Base-by-base conservation (phyloP, 2,113 vertebrate genomes). In the Phyllostomus discolor region DNA sequence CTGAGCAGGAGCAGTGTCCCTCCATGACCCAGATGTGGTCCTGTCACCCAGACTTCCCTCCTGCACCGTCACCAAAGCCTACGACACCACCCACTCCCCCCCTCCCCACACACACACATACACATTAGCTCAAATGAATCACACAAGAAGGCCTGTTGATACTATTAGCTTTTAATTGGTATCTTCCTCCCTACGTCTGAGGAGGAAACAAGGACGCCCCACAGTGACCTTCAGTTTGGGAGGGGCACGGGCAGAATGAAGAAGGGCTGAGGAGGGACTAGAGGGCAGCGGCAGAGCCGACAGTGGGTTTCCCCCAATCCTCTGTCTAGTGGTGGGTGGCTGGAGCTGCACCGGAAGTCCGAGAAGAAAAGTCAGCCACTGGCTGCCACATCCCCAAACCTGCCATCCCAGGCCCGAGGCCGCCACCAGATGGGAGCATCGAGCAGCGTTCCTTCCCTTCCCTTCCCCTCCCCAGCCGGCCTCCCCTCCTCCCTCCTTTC, bases 391-490 rank as follows among this genome's bases (percentile, higher is more conserved):
- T 73, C 38, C 38, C 69, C 73, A 72, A 54, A 78, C 38, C 67
- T 10, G 78, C 26, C 67, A n/a, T 82, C 46, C 78, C 62, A 4
- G 75, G 15, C 50, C 0, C 0, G 2, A 3, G 66, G 3, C 1
- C 70, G 57, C 97, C 97, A 0, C 95, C 93, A 98, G 98, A 90
- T 96, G 98, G 97, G 76, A 97, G 95, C 96, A 97, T 2, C 3
- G 92, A 97, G 86, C 70, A 96, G 84, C 14, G 0, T 72, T 38
- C 31, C 0, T 80, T 57, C 67, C 54, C 41, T 72, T 48, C 38
- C 31, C 0, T 80, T 57, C 67, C 54, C 41, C 67, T 48, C 48
- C 59, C 14, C 17, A 20, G 22, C 66, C 57, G 1, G 57, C 35
- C 10, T 62, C 67, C 66, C 1, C 11, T 64, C 67, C 41, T 43